Conservation (phyloP, 2,888 invertebrate genomes). For the Himalopsyche tibetana region DNA sequence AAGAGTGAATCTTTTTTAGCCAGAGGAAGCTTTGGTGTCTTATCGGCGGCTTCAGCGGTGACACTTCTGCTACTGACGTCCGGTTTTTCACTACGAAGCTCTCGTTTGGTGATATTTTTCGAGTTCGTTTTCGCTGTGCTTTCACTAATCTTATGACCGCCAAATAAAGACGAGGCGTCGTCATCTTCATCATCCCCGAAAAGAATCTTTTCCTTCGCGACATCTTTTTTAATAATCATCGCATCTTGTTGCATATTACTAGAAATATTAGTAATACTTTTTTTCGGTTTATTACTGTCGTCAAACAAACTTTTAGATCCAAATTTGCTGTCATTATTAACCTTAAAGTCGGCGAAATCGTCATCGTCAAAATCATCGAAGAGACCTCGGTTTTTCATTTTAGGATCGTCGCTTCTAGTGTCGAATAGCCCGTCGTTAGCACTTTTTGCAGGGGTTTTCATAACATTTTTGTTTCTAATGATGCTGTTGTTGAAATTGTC, state of each 20-base stretch:
- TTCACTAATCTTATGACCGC: slow-evolving; percentile 34
- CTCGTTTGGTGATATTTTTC: background rate
- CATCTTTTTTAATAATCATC: background rate
- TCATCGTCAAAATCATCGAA: slow-evolving; percentile 68
- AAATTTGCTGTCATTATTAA: background rate
- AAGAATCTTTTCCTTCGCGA: slow-evolving; percentile 40
- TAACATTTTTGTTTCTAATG: slow-evolving; percentile 42
- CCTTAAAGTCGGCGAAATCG: slow-evolving; percentile 29
- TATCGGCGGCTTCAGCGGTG: background rate
- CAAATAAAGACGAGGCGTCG: slow-evolving; percentile 59
- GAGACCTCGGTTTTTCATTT: slow-evolving; percentile 66
- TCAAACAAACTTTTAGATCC: slow-evolving; percentile 25
- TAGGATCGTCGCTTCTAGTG: slow-evolving; percentile 44
- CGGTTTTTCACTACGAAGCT: background rate
- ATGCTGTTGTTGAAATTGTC: slow-evolving; percentile 53
- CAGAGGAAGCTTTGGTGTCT: background rate
- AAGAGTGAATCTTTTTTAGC: slow-evolving; percentile 54
- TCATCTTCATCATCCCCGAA: slow-evolving; percentile 64
- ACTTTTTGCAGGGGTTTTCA: background rate
- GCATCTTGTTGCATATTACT: background rate
- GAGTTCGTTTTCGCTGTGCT: background rate
- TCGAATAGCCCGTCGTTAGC: background rate
- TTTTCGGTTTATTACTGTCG: background rate
- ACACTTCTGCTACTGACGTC: background rate
- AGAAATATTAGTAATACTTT: slow-evolving; percentile 38